Evolutionary conservation across 2,797 vertebrate genomes (phyloP), one percentile per base, ranked within the genome.

Genomic region (Brachymystax lenok): DNA sequence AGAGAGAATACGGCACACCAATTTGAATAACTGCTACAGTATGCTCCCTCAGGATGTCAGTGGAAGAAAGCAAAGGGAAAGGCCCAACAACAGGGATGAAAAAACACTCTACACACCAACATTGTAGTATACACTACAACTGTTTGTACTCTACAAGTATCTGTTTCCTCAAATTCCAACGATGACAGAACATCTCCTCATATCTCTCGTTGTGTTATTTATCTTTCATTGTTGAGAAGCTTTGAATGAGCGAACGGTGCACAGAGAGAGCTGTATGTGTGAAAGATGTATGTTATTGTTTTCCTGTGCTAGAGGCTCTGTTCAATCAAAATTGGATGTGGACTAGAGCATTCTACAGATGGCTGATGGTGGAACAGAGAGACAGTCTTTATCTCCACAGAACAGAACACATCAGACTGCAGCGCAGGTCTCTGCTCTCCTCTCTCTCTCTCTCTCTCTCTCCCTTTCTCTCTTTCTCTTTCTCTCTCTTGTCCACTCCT

Each of bases 341-440:
- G 56, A 59, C 56, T 21, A 59, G 59, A 59, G 78, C 76, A n/a
- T 66, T 77, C 12, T 46, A 46, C 76, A 79, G 83, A 86, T 82
- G 68, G 67, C 74, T 84, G 78, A 5, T 56, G 27, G 73, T 72
- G n/a, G 80, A 81, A 69, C 51, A 6, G 28, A 69, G 73, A 81
- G 88, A 87, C 80, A 85, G 82, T 83, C 74, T 88, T 84, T 74
- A 77, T 76, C 73, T 77, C 74, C 75, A 71, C 78, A 79, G 78
- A 81, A 50, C 72, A 52, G 78, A 52, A 74, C 67, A 67, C 76
- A 13, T 10, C 56, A 79, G 69, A 46, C 81, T 73, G 35, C 17
- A 75, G 74, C 21, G 30, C 13, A 71, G 69, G 10, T 21, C 68
- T 4, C 30, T 69, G 27, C 16, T 24, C 12, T 27, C 3, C 27